Evolutionary conservation across 2,113 vertebrate species (phyloP).

Genomic region (Lipotes vexillifer): DNA sequence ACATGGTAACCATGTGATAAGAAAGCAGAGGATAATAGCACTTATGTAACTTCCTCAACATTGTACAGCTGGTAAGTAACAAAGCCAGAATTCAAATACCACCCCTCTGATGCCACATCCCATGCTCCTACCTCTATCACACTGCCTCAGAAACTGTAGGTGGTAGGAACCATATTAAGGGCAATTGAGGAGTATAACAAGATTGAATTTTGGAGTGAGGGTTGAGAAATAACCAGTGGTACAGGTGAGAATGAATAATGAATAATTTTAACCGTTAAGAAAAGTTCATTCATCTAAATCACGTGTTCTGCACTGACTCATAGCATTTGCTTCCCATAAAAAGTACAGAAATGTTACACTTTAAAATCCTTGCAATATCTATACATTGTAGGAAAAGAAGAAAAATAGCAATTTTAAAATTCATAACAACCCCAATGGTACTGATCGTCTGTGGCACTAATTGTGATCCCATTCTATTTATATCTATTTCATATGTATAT

Average conservation of each 20-base stretch:
- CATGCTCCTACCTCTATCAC: background rate
- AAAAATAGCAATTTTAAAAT: background rate
- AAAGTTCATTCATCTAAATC: slow-evolving; percentile 49
- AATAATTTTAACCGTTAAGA: slow-evolving; percentile 52
- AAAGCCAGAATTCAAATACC: background rate
- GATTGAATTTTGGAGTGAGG: background rate
- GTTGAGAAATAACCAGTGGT: background rate
- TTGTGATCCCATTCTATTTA: background rate
- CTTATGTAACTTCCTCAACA: background rate
- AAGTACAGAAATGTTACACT: background rate
- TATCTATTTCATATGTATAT: background rate
- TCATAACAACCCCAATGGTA: background rate
- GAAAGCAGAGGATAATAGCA: background rate
- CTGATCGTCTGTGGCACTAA: background rate
- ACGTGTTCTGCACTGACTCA: slow-evolving; percentile 18
- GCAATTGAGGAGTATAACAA: background rate
- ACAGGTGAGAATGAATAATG: slow-evolving; percentile 2
- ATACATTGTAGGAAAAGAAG: background rate
- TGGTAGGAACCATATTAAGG: background rate
- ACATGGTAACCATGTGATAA: background rate
- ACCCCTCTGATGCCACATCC: background rate
- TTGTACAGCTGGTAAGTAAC: background rate
- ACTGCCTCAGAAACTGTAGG: background rate
- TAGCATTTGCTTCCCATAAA: background rate
- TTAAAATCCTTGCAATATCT: background rate